Evolutionary conservation across 2,113 vertebrate genomes (phyloP).

Genomic region (Albula goreensis): DNA sequence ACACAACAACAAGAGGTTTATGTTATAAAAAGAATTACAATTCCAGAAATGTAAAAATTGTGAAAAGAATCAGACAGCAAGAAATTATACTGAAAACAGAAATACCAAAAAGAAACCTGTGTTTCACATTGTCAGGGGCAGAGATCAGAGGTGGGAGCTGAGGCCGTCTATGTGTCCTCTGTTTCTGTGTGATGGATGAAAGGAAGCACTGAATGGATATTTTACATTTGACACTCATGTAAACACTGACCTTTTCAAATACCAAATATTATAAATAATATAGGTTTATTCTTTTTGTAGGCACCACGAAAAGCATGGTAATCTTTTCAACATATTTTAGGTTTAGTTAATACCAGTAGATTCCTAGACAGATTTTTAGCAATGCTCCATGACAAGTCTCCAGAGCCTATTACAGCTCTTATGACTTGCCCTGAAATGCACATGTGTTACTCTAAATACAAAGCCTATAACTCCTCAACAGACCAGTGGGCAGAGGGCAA

Average conservation of each 20-base stretch:
- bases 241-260: not conserved
- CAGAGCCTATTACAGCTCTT: not conserved
- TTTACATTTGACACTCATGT: not conserved
- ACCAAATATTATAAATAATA: not conserved
- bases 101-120: conserved; percentile 25
- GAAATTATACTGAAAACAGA: conserved; percentile 18
- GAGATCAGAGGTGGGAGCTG: conserved; percentile 2
- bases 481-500: too few species aligned
- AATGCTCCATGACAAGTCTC: not conserved
- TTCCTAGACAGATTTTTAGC: not conserved
- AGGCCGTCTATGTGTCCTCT: not conserved
- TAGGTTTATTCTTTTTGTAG: not conserved
- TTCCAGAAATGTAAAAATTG: conserved; percentile 1
- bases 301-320: not conserved
- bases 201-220: not conserved
- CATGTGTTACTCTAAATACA: not conserved
- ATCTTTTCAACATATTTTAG: not conserved
- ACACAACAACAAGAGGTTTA: conserved; percentile 38
- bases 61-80: not conserved
- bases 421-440: not conserved
- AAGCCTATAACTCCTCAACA: not conserved
- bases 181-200: not conserved
- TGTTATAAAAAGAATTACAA: conserved; percentile 29
- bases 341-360: not conserved
- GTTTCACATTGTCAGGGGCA: conserved; percentile 27